Evolutionary conservation across 1,140 invertebrate genomes (phyloP).

Genomic region (Penaeus japonicus): DNA sequence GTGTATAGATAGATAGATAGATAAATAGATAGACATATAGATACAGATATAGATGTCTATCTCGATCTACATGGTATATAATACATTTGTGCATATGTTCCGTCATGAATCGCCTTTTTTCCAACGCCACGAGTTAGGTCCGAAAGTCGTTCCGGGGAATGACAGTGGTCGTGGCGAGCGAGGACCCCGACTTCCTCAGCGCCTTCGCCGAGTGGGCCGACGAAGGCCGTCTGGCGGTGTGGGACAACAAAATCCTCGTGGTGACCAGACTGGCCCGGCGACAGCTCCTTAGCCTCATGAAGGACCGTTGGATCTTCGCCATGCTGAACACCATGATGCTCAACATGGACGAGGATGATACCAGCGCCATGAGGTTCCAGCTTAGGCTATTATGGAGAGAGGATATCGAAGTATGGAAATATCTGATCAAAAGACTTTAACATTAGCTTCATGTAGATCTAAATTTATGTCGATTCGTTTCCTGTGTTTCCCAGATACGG

Average conservation of each 20-base stretch:
- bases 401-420: too few relatives aligned
- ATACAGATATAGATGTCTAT: too few relatives aligned
- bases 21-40: too few relatives aligned
- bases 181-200: background rate
- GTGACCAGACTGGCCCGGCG: background rate
- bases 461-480: background rate
- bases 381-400: too few relatives aligned
- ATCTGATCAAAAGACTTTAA: too few relatives aligned
- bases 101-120: too few relatives aligned
- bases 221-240: background rate
- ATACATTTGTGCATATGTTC: too few relatives aligned
- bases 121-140: too few relatives aligned
- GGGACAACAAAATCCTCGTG: background rate
- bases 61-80: too few relatives aligned
- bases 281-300: background rate
- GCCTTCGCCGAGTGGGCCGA: background rate
- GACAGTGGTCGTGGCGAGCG: background rate
- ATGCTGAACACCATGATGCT: constrained; percentile 19
- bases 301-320: background rate
- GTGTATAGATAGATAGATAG: too few relatives aligned
- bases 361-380: background rate
- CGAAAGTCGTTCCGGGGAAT: background rate
- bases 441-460: too few relatives aligned
- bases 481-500: too few relatives aligned
- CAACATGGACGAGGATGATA: background rate